Base-by-base conservation (phyloP, 2,797 vertebrate genomes). In the Esox masquinongy region DNA sequence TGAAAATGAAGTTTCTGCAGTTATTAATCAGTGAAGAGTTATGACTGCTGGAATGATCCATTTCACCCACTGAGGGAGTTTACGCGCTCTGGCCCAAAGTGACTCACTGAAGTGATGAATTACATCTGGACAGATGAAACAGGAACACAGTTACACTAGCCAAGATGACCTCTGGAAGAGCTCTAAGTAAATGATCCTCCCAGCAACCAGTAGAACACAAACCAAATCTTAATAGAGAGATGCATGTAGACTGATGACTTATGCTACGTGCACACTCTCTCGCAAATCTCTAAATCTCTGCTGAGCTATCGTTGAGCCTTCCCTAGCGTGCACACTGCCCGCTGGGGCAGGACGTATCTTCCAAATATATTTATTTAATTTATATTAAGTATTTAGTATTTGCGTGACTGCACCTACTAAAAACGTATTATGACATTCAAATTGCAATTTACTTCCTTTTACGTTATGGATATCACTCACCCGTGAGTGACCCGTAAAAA, bases 51-150 rank as follows among this genome's bases (percentile, higher is more conserved):
- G 71, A 79, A 82, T 29, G 72, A 75, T 70, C 72, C 59, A 69
- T 78, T 85, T 86, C 77, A 83, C 83, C 79, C 85, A 11, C 5
- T 3, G 78, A 75, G 79, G 74, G 36, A 17, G 1, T 11, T 79
- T 88, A 83, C 61, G 82, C 34, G 76, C 36, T 56, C 5, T 72
- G 68, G 69, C 36, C 76, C 72, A 43, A 16, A 4, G 15, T 7
- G 43, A 36, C 24, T 59, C 73, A 82, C 73, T 75, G 77, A 85
- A 85, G 75, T 85, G 81, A 74, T 85, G 80, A 77, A 77, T 75
- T 78, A 77, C 51, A 79, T 88, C 77, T 68, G 63, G 53, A 68
- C 74, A 74, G 61, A 72, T 80, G 76, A 53, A 72, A 8, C 72
- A 5, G 86, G 76, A 79, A 84, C 77, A 77, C 6, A 82, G 73